Evolutionary conservation across 64 coral and sea anemone species (phyloP).

Genomic region (Acropora yongei): DNA sequence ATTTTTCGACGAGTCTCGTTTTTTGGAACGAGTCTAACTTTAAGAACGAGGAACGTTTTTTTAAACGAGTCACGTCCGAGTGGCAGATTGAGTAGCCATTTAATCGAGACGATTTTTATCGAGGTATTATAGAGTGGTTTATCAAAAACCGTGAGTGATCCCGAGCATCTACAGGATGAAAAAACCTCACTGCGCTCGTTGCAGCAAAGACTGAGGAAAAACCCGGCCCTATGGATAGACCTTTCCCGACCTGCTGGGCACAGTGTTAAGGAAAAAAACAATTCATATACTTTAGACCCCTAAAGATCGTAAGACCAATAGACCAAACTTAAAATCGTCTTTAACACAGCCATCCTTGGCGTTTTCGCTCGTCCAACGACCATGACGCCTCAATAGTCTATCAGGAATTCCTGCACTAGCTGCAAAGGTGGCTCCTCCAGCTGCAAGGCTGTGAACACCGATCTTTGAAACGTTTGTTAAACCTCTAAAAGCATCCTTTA

Average conservation of each 20-base stretch:
- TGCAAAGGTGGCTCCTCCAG: slow-evolving; percentile 61
- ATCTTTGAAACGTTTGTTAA: slow-evolving; percentile 48
- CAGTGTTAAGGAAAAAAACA: slow-evolving; percentile 25
- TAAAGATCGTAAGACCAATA: slow-evolving; percentile 38
- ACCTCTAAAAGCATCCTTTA: slow-evolving; percentile 57
- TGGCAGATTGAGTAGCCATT: too few species aligned
- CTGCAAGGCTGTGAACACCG: slow-evolving; percentile 50
- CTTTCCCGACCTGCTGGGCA: slow-evolving; percentile 53
- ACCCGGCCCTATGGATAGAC: slow-evolving; percentile 52
- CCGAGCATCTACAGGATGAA: background rate
- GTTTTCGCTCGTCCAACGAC: too few species aligned
- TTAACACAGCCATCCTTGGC: too few species aligned
- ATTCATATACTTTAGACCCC: background rate
- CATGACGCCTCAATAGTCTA: slow-evolving; percentile 40
- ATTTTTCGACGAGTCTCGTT: too few species aligned
- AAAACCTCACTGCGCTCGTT: background rate
- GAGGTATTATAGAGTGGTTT: too few species aligned
- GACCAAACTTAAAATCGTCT: slow-evolving; percentile 19
- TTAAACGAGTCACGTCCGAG: too few species aligned
- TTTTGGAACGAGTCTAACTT: too few species aligned
- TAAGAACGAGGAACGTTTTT: too few species aligned
- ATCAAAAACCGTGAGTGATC: too few species aligned
- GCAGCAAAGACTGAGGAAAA: slow-evolving; percentile 41
- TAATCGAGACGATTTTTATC: too few species aligned
- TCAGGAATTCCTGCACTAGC: slow-evolving; percentile 49